Conservation (phyloP, 92 coral and sea anemone species). For the Diadumene lineata region DNA sequence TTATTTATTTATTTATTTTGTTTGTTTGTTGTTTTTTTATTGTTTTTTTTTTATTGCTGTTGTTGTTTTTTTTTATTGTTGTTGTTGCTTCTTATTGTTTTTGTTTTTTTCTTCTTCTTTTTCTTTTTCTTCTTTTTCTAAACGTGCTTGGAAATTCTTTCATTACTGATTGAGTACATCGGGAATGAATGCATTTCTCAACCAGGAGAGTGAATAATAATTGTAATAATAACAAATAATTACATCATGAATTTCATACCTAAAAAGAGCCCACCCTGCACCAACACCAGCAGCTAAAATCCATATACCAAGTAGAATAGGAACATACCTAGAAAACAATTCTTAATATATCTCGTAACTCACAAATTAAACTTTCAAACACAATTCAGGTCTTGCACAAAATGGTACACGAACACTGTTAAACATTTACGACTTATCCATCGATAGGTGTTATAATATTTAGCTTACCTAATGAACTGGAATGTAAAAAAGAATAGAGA, state of each 20-base stretch:
- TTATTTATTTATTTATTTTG: no score
- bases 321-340: slow-evolving; percentile 41
- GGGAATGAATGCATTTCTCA: no score
- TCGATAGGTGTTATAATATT: not conserved
- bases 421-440: not conserved
- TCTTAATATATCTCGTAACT: not conserved
- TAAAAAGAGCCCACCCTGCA: slow-evolving; percentile 63
- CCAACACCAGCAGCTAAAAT: slow-evolving; percentile 67
- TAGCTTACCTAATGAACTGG: slow-evolving; percentile 68
- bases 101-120: not conserved
- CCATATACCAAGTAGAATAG: slow-evolving; percentile 71
- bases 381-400: no score
- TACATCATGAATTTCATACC: slow-evolving; percentile 33
- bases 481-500: slow-evolving; percentile 68
- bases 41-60: no score
- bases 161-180: no score
- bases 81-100: not conserved
- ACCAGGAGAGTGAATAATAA: not conserved
- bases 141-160: no score
- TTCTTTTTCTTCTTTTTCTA: no score
- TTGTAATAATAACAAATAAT: not conserved
- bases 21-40: no score
- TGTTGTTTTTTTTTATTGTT: no score
- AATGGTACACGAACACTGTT: no score
- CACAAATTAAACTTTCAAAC: no score